phyloP scores from a whole-genome alignment of 2,888 invertebrate genomes.

The Gymnocheta viridis region DNA sequence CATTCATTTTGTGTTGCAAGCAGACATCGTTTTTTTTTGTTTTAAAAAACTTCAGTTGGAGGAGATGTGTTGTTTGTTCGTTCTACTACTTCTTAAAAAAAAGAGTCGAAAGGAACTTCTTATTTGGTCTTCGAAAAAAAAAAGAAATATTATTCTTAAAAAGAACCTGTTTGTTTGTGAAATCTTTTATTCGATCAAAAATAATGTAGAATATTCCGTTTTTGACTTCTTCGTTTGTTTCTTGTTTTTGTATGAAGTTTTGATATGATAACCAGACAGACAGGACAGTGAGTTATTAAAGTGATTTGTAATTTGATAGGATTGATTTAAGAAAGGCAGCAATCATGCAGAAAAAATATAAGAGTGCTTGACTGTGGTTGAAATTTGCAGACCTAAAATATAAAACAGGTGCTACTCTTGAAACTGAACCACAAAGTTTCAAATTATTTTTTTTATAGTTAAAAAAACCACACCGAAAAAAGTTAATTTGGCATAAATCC shows the following conservation, averaged over 20 bases:
- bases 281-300: slow-evolving; percentile 32
- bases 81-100: neutral
- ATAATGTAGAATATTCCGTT: neutral
- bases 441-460: neutral
- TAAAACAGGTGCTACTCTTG: slow-evolving; percentile 41
- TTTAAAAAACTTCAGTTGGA: slow-evolving; percentile 28
- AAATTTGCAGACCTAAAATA: neutral
- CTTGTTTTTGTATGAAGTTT: neutral
- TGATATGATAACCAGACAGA: slow-evolving; percentile 13
- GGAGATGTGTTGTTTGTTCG: slow-evolving; percentile 33
- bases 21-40: slow-evolving; percentile 19
- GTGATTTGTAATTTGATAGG: slow-evolving; percentile 61
- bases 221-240: neutral
- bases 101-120: slow-evolving; percentile 14
- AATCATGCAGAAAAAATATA: slow-evolving; percentile 51
- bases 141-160: neutral
- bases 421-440: neutral
- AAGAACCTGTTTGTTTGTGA: slow-evolving; percentile 34
- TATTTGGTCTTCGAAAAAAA: neutral
- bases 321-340: slow-evolving; percentile 51
- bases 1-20: slow-evolving; percentile 35
- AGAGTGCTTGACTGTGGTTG: slow-evolving; percentile 10
- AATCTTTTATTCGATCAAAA: neutral
- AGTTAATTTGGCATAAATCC: neutral
- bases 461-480: neutral